phyloP scores from a whole-genome alignment of 2,797 vertebrate genomes.

The Moxostoma hubbsi region DNA sequence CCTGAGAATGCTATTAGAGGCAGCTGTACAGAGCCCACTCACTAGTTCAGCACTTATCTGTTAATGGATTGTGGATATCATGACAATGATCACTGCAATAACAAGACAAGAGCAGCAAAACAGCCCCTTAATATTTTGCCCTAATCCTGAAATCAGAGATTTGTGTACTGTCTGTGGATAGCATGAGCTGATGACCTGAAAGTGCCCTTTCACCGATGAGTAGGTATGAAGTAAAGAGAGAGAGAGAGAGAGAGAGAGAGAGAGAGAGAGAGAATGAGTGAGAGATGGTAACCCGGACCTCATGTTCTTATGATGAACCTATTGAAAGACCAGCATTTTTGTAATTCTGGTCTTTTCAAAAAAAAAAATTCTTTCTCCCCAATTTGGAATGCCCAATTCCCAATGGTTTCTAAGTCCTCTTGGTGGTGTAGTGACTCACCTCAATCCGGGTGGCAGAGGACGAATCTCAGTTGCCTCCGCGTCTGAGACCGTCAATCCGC shows the following conservation, averaged over 20 bases:
- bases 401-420: too few relatives aligned
- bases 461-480: too few relatives aligned
- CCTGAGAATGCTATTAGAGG: slow-evolving; percentile 78
- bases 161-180: slow-evolving; percentile 49
- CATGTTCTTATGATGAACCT: too few relatives aligned
- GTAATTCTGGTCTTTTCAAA: too few relatives aligned
- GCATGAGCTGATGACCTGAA: slow-evolving; percentile 53
- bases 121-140: slow-evolving; percentile 73
- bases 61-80: slow-evolving; percentile 85
- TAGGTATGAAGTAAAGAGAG: slow-evolving; percentile 3
- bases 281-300: too few relatives aligned
- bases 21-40: slow-evolving; percentile 80
- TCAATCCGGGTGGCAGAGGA: too few relatives aligned
- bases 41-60: slow-evolving; percentile 83
- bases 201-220: slow-evolving; percentile 51
- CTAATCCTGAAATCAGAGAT: slow-evolving; percentile 70
- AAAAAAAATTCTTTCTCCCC: too few relatives aligned
- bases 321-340: too few relatives aligned
- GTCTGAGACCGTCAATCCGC: too few relatives aligned
- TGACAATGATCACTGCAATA: slow-evolving; percentile 82
- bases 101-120: slow-evolving; percentile 74
- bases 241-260: slow-evolving; percentile 13
- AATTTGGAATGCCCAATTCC: too few relatives aligned
- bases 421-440: too few relatives aligned
- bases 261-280: not conserved